Percentiles rank a stretch among this genome's conserved stretches.
These are phyloP conservation scores for Lasius fuliginosus DNA, from an alignment of 2,888 invertebrate species.

Conservation along the genomic window DNA sequence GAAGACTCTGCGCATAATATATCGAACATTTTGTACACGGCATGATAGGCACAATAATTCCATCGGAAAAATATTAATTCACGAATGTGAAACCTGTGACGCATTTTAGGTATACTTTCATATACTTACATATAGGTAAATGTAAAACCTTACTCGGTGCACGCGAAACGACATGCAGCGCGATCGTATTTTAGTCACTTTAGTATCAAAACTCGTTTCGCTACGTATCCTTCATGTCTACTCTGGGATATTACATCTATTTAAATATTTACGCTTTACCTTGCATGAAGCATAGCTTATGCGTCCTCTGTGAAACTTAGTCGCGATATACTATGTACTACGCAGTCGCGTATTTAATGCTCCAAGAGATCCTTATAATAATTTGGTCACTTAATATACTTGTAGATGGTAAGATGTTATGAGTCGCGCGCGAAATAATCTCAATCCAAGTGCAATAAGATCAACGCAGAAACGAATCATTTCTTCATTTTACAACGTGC, in stretches of 20 bases:
- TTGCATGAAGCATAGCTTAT: slow-evolving; percentile 59
- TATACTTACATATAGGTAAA: slow-evolving; percentile 20
- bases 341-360: slow-evolving; percentile 41
- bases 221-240: slow-evolving; percentile 60
- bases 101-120: slow-evolving; percentile 3
- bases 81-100: slow-evolving; percentile 11
- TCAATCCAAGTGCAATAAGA: background rate
- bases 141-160: slow-evolving; percentile 45
- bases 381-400: slow-evolving; percentile 24
- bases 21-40: background rate
- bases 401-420: background rate
- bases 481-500: background rate
- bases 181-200: slow-evolving; percentile 64
- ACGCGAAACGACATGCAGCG: slow-evolving; percentile 44
- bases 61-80: slow-evolving; percentile 51
- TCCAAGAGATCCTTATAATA: slow-evolving; percentile 39
- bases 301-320: slow-evolving; percentile 57
- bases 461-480: background rate
- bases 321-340: slow-evolving; percentile 29
- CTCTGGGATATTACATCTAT: slow-evolving; percentile 69
- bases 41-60: slow-evolving; percentile 16
- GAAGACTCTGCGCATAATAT: background rate
- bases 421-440: background rate
- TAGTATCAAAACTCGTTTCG: slow-evolving; percentile 52
- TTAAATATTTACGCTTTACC: slow-evolving; percentile 72